Base-by-base conservation (phyloP, 1,140 invertebrate species). In the Bombus superbus region DNA sequence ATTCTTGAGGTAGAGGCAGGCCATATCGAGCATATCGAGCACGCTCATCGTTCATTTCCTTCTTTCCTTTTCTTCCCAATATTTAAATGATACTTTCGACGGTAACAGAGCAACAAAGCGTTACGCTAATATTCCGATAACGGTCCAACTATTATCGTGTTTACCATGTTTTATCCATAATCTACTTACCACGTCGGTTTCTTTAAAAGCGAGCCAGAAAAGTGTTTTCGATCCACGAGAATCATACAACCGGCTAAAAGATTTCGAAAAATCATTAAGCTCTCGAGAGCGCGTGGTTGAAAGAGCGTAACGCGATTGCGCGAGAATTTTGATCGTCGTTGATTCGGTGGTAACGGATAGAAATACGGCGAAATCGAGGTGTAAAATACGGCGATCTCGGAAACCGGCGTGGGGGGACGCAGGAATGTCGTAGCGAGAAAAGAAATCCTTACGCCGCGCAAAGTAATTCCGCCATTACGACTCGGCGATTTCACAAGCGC, bases 401-500 rank as follows among this genome's bases (percentile, higher is more conserved):
- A 5, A 18, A 9, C 18, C 11, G 32, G 9, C 5, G 11, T 32
- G 35, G 44, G 9, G 9, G 5, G 32, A 4, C 2, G 72, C 15
- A 53, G 28, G 18, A 38, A 42, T 11, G 32, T 32, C 10, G n/a
- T 53, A 13, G n/a, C n/a, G 4, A 47, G 73, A 38, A 35, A 75
- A 75, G 77, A 66, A 69, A 79, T 79, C 42, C 53, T 82, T 44
- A 32, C 22, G 10, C 32, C 32, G 59, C 72, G 81, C 73, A 22
- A 83, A 83, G 81, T 83, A 83, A 83, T 83, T 76, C 81, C 62
- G 35, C 72, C 42, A 76, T 83, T 83, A 76, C 81, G 64, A 59
- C 35, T 71, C 28, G 47, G 44, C 62, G 44, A 69, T 57, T 69
- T 15, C 74, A 25, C 44, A 3, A 44, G 62, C 40, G 75, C 25